A percentile compares a stretch with the other conserved stretches of the same genome.
Conservation (phyloP, 2,113 vertebrate species). For the Perccottus glenii region DNA sequence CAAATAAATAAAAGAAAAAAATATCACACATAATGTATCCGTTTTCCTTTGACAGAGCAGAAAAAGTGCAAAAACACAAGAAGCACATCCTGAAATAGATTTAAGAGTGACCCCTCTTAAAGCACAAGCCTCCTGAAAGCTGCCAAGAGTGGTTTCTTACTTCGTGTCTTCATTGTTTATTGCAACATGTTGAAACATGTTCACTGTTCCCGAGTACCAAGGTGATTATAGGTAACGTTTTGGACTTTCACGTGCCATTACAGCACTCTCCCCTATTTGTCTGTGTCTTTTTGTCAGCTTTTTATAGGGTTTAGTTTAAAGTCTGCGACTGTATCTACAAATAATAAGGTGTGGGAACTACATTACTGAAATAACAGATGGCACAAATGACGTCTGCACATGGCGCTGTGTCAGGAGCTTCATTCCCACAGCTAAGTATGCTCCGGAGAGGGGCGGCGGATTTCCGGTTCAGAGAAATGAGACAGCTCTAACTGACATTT, state of each 20-base stretch:
- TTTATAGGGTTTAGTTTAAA: constrained; percentile 30
- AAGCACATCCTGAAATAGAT: not conserved
- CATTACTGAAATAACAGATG: constrained; percentile 31
- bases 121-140: constrained; percentile 7
- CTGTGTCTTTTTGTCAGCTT: constrained; percentile 8
- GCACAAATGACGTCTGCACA: constrained; percentile 28
- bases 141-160: constrained; percentile 1
- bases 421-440: constrained; percentile 38
- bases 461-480: constrained; percentile 41
- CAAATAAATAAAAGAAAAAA: too few relatives aligned
- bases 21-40: constrained; percentile 18
- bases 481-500: constrained; percentile 8
- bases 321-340: constrained; percentile 17
- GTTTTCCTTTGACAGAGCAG: constrained; percentile 2
- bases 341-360: constrained; percentile 47
- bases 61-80: constrained; percentile 1
- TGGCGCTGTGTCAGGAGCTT: constrained; percentile 44
- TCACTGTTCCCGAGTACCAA: not conserved
- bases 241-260: constrained; percentile 10
- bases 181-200: constrained; percentile 35
- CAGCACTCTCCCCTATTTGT: constrained; percentile 13
- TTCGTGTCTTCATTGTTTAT: constrained; percentile 19
- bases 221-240: constrained; percentile 11
- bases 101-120: constrained; percentile 7
- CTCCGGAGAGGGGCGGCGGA: constrained; percentile 9